These are phyloP conservation scores for Mormyrus lacerda DNA, from an alignment of 2,113 vertebrate genomes.

Conservation along the genomic window DNA sequence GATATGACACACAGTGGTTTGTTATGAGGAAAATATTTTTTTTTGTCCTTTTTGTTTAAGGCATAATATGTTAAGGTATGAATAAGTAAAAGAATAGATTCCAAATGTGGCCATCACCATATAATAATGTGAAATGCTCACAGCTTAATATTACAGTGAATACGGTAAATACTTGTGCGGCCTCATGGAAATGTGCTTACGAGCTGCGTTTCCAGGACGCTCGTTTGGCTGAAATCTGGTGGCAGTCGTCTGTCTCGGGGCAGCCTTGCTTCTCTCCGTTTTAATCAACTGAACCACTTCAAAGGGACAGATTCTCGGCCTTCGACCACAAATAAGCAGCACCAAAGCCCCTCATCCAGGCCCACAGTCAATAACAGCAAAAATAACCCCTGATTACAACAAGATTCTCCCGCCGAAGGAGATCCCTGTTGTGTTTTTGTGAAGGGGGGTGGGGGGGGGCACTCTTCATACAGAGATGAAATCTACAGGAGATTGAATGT, in stretches of 20 bases:
- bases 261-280: not conserved
- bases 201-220: not conserved
- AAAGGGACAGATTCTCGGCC: conserved; percentile 10
- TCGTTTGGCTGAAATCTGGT: not conserved
- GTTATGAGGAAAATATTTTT: not conserved
- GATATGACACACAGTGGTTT: not conserved
- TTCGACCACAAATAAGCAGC: not conserved
- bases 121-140: not conserved
- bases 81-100: not conserved
- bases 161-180: not conserved
- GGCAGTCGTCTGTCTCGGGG: not conserved
- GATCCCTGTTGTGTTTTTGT: not conserved
- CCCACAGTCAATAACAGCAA: conserved; percentile 12
- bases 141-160: not conserved
- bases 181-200: not conserved
- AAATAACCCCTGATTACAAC: conserved; percentile 8
- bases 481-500: not conserved
- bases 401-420: conserved; percentile 2
- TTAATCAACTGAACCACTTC: conserved; percentile 15
- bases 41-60: not conserved
- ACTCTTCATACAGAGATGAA: not conserved
- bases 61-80: not conserved
- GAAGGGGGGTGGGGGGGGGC: not conserved
- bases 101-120: not conserved
- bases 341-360: not conserved